Conservation (phyloP, 2,888 invertebrate genomes). For the Stegophylla sp. region DNA sequence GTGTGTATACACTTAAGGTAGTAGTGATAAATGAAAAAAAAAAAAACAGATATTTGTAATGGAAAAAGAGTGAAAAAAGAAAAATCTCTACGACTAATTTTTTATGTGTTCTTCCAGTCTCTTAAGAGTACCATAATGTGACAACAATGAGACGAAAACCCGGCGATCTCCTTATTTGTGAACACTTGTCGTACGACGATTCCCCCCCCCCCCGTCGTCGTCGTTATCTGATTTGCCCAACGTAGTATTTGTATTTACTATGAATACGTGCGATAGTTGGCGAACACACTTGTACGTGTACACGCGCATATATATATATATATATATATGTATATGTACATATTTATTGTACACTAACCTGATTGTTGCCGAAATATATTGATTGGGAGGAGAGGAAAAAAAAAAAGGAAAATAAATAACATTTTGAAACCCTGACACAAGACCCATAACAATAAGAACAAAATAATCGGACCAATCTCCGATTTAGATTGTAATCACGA, state of each 20-base stretch:
- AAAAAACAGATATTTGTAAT: constrained; percentile 17
- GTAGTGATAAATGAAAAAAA: constrained; percentile 40
- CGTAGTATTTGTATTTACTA: not conserved
- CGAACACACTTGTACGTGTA: constrained; percentile 1
- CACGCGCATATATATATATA: not conserved
- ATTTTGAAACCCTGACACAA: constrained; percentile 31
- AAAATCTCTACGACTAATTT: constrained; percentile 50
- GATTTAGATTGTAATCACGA: constrained; percentile 19
- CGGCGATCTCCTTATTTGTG: constrained; percentile 58
- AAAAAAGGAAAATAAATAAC: not conserved
- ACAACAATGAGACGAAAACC: constrained; percentile 49
- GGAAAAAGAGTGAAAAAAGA: not conserved
- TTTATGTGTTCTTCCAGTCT: constrained; percentile 50
- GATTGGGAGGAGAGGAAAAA: constrained; percentile 2
- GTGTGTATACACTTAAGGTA: constrained; percentile 14
- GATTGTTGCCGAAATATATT: constrained; percentile 49
- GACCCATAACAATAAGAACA: not conserved
- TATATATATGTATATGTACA: not conserved
- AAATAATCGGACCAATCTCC: constrained; percentile 10
- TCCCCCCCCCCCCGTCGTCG: constrained; percentile 6
- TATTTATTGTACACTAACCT: not conserved
- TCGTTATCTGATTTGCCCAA: constrained; percentile 54
- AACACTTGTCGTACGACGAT: constrained; percentile 41
- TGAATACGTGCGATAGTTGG: constrained; percentile 15
- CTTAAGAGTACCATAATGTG: constrained; percentile 54